Evolutionary conservation across 2,797 vertebrate species (phyloP).

Genomic region (Coregonus sp.): DNA sequence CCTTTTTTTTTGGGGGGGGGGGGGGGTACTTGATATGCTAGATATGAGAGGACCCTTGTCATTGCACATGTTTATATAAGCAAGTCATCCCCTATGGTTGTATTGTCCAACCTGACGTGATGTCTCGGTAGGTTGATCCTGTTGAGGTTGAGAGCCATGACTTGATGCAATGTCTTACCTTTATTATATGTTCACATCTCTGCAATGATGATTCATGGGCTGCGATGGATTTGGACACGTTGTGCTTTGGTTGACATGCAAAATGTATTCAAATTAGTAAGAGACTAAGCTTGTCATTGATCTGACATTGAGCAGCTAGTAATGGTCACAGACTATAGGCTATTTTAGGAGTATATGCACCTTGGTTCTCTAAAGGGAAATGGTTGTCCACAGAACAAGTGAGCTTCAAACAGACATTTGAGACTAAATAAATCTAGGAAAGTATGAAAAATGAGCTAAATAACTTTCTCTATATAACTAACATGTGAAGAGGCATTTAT

Average conservation of each 20-base stretch:
- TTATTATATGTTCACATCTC: background rate
- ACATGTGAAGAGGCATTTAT: conserved; percentile 53
- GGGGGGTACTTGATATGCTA: background rate
- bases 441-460: conserved; percentile 46
- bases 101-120: background rate
- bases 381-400: conserved; percentile 54
- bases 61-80: background rate
- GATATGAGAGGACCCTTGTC: background rate
- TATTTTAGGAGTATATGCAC: background rate
- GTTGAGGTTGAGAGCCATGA: background rate
- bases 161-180: background rate
- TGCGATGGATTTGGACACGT: background rate
- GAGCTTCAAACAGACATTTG: conserved; percentile 48
- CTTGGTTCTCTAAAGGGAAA: conserved; percentile 1
- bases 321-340: too few relatives aligned
- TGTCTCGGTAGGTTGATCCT: background rate
- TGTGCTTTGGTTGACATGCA: background rate
- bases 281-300: background rate
- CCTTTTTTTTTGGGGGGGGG: too few relatives aligned
- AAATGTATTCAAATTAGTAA: background rate
- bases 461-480: conserved; percentile 39
- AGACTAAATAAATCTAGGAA: conserved; percentile 37
- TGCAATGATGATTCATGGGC: too few relatives aligned
- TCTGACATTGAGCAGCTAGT: background rate
- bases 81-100: background rate